Evolutionary conservation across 2,888 invertebrate genomes (phyloP), one percentile per base, ranked within the genome.

Genomic region (Lutraria lutraria): DNA sequence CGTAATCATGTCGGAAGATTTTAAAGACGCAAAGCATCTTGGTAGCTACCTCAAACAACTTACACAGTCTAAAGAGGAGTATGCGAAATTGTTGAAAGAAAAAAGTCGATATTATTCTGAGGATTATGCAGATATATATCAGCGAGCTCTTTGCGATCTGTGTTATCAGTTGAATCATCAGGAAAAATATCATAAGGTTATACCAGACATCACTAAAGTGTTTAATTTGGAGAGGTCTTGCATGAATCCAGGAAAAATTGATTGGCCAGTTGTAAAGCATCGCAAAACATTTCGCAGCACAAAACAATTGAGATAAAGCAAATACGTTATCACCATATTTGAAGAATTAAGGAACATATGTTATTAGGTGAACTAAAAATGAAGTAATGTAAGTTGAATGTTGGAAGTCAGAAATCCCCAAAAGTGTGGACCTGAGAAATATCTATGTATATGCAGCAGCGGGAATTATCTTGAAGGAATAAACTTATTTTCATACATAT

Each of bases 151-250:
- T 29, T 72, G 72, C 31, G 72, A 72, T 29, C 16, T 72, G 31
- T 72, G 72, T n/a, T 72, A 72, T 72, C 72, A 31, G 29, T 12
- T 72, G 3, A 72, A 72, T 72, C 72, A 72, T 31, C 72, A 72
- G 16, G 72, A 72, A 0, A 3, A 15, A n/a, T 72, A n/a, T 72
- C n/a, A 72, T 72, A 72, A 72, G 15, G 31, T 72, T 31, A 72
- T 72, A 31, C 72, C 72, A 10, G 72, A 72, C 31, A 29, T 29
- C 6, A 72, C 31, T 8, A 16, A 29, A 8, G 2, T 72, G 16
- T 72, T 72, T 31, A 72, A 0, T 21, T 19, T 0, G 25, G n/a
- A n/a, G 19, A 15, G n/a, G n/a, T 63, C 63, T 63, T 63, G 63
- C 10, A 3, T n/a, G 21, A 21, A 10, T 4, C 63, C 63, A 13